phyloP scores from a whole-genome alignment of 2,888 invertebrate species.

The Argyresthia albistria region DNA sequence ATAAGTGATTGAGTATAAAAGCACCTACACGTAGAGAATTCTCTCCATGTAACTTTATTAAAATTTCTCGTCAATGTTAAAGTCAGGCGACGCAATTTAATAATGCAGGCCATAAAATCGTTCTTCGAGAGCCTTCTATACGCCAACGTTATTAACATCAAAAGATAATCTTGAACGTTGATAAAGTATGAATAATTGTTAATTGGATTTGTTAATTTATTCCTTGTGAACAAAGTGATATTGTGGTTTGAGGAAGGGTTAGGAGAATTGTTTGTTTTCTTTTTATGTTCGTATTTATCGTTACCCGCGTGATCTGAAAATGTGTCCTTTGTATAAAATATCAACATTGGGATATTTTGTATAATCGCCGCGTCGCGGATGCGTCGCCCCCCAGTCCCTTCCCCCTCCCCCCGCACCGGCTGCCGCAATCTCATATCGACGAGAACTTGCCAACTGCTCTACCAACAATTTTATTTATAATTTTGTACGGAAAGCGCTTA shows the following conservation, averaged over 20 bases:
- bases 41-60: slow-evolving; percentile 25
- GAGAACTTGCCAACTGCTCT: background rate
- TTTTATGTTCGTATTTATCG: no score
- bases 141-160: slow-evolving; percentile 6
- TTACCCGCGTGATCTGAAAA: no score
- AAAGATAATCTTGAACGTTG: slow-evolving; percentile 1
- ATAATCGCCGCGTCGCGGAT: background rate
- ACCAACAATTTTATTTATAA: background rate
- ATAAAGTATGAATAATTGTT: background rate
- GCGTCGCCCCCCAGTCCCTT: background rate
- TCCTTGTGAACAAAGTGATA: background rate
- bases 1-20: background rate
- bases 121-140: slow-evolving; percentile 20
- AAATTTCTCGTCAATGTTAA: slow-evolving; percentile 30
- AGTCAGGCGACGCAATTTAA: slow-evolving; percentile 30
- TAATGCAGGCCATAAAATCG: slow-evolving; percentile 36
- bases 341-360: background rate
- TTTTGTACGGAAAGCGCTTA: background rate
- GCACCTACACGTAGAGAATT: background rate
- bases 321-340: background rate
- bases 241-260: background rate
- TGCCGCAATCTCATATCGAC: background rate
- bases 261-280: no score
- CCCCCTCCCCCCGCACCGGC: background rate
- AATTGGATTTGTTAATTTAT: background rate